These are phyloP conservation scores for Cataglyphis albicans DNA, from an alignment of 2,888 invertebrate genomes.

Conservation along the genomic window DNA sequence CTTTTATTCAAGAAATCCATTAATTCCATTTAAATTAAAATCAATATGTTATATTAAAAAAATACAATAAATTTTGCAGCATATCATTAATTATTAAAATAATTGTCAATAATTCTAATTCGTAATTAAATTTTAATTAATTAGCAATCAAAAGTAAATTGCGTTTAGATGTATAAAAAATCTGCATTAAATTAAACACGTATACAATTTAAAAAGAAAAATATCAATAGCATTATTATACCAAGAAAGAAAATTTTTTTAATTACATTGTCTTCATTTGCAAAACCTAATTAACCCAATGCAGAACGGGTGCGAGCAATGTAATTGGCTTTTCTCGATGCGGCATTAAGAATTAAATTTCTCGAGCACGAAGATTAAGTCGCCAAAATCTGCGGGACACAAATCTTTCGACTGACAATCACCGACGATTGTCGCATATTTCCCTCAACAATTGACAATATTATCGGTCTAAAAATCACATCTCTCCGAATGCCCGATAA, in stretches of 20 bases:
- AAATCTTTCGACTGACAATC: background rate
- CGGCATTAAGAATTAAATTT: background rate
- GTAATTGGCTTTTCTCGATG: conserved; percentile 1
- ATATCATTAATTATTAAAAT: background rate
- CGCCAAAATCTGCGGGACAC: background rate
- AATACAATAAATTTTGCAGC: background rate
- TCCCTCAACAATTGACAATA: conserved; percentile 13
- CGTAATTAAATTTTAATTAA: conserved; percentile 16
- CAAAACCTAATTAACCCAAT: conserved; percentile 19
- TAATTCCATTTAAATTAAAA: background rate
- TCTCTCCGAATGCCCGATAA: conserved; percentile 67
- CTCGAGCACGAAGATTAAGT: conserved; percentile 4
- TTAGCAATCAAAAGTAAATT: background rate
- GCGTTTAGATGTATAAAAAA: background rate
- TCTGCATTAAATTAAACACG: background rate
- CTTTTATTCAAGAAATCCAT: background rate
- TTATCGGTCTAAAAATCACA: conserved; percentile 38
- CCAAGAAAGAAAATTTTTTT: background rate
- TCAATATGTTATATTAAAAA: background rate
- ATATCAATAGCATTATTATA: background rate
- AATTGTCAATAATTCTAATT: background rate
- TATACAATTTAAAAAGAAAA: background rate
- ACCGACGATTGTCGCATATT: conserved; percentile 16
- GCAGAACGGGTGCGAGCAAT: conserved; percentile 16
- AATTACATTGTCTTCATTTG: background rate